Evolutionary conservation across 2,797 vertebrate genomes (phyloP).

Genomic region (Sebastes kiyomatsui): DNA sequence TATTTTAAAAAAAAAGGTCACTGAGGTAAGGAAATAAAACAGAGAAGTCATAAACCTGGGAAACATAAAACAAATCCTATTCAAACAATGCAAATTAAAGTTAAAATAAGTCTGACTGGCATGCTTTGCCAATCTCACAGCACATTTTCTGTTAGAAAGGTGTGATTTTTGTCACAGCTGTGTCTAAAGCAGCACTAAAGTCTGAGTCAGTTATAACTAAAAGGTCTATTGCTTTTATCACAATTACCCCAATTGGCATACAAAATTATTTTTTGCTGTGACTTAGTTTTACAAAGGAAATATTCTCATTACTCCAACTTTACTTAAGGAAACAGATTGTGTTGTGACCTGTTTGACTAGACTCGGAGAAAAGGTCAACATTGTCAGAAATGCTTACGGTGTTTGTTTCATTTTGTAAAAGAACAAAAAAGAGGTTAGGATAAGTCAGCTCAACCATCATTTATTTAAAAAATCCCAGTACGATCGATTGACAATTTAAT

Average conservation of each 20-base stretch:
- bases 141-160: not conserved
- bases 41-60: not conserved
- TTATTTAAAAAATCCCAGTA: not conserved
- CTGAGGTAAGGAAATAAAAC: not conserved
- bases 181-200: not conserved
- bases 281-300: constrained; percentile 3
- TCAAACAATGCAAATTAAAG: not conserved
- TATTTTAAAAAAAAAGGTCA: not conserved
- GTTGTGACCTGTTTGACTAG: not conserved
- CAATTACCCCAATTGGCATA: not conserved
- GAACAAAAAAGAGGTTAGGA: not conserved
- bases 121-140: not conserved
- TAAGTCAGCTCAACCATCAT: fast-evolving
- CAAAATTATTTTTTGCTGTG: not conserved
- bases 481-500: not conserved
- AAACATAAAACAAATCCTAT: not conserved
- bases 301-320: not conserved
- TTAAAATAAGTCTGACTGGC: not conserved
- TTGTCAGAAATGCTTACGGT: not conserved
- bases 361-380: not conserved
- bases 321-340: not conserved
- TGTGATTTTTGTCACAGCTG: not conserved
- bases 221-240: not conserved
- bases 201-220: not conserved
- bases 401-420: not conserved